Conservation (phyloP, 2,888 invertebrate genomes). For the Epirrhoe tristata region DNA sequence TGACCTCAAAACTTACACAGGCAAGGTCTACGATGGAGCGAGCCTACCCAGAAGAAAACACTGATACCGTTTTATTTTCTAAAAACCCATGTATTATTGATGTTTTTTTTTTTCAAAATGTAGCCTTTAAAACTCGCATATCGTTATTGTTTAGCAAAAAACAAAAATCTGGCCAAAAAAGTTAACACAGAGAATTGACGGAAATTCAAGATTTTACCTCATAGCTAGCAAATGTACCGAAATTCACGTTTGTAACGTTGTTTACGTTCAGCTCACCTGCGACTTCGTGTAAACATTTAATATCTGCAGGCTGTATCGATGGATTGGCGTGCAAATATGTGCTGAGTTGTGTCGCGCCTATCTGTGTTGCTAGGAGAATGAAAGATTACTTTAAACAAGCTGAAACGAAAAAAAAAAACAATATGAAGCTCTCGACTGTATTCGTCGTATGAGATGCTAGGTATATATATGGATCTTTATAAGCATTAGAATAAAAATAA, state of each 20-base stretch:
- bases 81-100: no score
- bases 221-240: constrained; percentile 2
- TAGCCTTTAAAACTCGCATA: neutral
- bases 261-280: constrained; percentile 53
- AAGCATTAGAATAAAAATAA: neutral
- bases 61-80: no score
- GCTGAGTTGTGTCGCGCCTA: constrained; percentile 26
- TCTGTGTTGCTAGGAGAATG: constrained; percentile 20
- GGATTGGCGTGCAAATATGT: constrained; percentile 51
- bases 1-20: no score
- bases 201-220: constrained; percentile 2
- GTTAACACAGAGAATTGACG: constrained; percentile 1
- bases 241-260: constrained; percentile 30
- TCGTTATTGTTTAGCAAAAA: neutral
- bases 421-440: no score
- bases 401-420: no score
- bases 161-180: constrained; percentile 1
- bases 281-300: constrained; percentile 73
- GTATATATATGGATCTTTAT: no score
- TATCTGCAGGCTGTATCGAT: constrained; percentile 63
- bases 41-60: no score
- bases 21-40: no score
- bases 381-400: neutral
- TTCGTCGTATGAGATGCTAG: no score
- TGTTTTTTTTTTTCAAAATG: no score